Conservation (phyloP, 2,113 vertebrate genomes). For the Neolamprologus sp. region DNA sequence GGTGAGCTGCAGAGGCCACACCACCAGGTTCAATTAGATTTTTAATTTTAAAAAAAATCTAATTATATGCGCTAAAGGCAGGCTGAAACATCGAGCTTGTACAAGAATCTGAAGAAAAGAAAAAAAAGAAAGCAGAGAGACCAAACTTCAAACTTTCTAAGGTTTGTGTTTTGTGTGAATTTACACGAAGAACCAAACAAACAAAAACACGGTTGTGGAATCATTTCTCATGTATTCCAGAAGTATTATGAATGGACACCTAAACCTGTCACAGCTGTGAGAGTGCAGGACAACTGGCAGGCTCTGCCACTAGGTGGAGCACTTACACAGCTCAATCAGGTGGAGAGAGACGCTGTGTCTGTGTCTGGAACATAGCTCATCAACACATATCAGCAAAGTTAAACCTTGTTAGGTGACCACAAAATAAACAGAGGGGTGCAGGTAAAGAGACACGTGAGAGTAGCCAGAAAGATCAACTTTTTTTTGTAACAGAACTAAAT, state of each 20-base stretch:
- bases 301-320: slow-evolving; percentile 2
- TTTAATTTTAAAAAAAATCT: rapidly evolving
- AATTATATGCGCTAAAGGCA: not conserved
- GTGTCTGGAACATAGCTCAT: not conserved
- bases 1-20: not conserved
- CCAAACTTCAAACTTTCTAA: not conserved
- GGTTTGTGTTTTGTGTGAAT: not conserved
- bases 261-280: not conserved
- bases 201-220: not conserved
- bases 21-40: not conserved
- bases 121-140: not conserved
- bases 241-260: not conserved
- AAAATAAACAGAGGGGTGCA: not conserved
- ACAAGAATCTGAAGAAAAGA: not conserved
- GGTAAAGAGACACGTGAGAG: not conserved
- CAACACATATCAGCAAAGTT: not conserved
- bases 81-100: not conserved
- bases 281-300: not conserved
- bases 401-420: not conserved
- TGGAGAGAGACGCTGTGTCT: not conserved
- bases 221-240: not conserved
- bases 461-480: slow-evolving; percentile 11
- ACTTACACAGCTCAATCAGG: not conserved
- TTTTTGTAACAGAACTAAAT: not conserved
- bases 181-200: not conserved